These are phyloP conservation scores for Tetragnatha versicolor DNA, from an alignment of 1,140 invertebrate species.

Conservation along the genomic window DNA sequence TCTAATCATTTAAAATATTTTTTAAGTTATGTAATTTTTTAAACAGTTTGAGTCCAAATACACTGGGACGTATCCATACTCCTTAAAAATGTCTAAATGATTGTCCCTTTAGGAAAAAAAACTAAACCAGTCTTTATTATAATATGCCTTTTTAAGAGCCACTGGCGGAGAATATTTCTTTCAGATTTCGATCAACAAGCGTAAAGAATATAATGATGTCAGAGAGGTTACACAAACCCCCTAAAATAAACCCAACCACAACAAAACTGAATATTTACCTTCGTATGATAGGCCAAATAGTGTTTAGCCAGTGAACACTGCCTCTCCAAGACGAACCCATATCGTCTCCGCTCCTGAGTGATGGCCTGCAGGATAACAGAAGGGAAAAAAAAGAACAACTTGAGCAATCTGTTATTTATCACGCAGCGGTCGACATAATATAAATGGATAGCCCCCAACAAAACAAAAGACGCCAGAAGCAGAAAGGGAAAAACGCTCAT, in stretches of 20 bases:
- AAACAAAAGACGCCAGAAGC: conserved; percentile 25
- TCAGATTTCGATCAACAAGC: too few species aligned
- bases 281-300: conserved; percentile 82
- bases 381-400: conserved; percentile 35
- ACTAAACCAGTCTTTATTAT: too few species aligned
- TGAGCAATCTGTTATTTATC: conserved; percentile 53
- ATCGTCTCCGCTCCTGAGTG: conserved; percentile 89
- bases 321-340: conserved; percentile 90
- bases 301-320: conserved; percentile 90
- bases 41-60: too few species aligned
- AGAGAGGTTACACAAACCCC: too few species aligned
- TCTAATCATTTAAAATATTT: too few species aligned
- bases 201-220: too few species aligned
- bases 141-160: too few species aligned
- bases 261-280: conserved; percentile 58
- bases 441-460: conserved; percentile 44
- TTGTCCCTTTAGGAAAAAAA: too few species aligned
- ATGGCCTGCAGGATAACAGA: conserved; percentile 76
- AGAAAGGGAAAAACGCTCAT: not conserved
- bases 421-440: conserved; percentile 26
- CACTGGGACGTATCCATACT: too few species aligned
- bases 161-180: too few species aligned
- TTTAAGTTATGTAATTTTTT: too few species aligned
- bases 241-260: not conserved
- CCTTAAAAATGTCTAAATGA: too few species aligned